phyloP scores from a whole-genome alignment of 2,797 vertebrate species.

The Prunella strophiata region DNA sequence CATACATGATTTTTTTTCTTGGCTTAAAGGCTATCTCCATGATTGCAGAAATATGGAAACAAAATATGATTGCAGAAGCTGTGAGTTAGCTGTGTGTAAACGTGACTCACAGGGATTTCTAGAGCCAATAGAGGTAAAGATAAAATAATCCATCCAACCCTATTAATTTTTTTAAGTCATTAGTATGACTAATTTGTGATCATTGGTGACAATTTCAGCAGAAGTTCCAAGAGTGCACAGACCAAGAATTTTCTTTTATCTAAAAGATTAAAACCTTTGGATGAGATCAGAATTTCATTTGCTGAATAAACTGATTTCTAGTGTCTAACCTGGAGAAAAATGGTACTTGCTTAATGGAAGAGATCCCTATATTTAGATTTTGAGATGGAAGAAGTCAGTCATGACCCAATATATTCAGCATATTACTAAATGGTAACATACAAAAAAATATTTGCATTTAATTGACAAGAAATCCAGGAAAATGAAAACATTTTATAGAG shows the following conservation, averaged over 20 bases:
- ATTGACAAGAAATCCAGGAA: background rate
- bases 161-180: background rate
- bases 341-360: background rate
- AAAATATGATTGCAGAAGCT: background rate
- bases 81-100: background rate
- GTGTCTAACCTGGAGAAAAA: background rate
- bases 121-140: rapidly evolving
- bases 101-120: background rate
- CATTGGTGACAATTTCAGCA: background rate
- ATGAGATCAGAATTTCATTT: background rate
- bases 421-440: background rate
- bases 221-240: background rate
- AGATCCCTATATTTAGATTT: background rate
- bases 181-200: background rate
- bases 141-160: background rate
- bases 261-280: background rate
- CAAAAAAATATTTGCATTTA: background rate
- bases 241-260: background rate
- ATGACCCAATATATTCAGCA: background rate
- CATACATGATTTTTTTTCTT: background rate
- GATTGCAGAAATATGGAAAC: background rate
- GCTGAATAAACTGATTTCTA: background rate
- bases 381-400: background rate
- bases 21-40: background rate
- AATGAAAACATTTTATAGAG: background rate